Percentiles rank a stretch among this genome's conserved stretches.
Evolutionary conservation across 2,888 invertebrate genomes (phyloP).

Genomic region (Harpagoxenus sublaevis): DNA sequence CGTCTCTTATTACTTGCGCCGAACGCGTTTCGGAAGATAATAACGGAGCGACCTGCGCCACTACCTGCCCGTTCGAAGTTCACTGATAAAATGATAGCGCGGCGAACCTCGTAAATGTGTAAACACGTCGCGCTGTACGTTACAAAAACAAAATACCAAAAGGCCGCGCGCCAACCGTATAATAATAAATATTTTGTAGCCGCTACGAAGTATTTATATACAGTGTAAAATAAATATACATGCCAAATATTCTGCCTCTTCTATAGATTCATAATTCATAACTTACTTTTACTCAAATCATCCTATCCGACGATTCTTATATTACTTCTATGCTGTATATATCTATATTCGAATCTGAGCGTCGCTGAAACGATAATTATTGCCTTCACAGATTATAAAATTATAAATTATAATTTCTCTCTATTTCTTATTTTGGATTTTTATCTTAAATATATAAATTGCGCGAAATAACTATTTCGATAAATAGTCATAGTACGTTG

Average conservation of each 20-base stretch:
- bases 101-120: neutral
- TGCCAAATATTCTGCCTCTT: neutral
- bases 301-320: neutral
- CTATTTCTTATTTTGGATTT: neutral
- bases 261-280: neutral
- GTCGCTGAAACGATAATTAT: neutral
- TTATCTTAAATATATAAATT: neutral
- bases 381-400: neutral
- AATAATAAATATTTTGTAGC: slow-evolving; percentile 6
- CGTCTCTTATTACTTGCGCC: neutral
- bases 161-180: neutral
- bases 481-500: neutral
- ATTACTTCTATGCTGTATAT: neutral
- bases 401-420: neutral
- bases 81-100: neutral
- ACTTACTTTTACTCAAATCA: neutral
- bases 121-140: neutral
- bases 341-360: neutral
- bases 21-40: neutral
- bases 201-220: neutral
- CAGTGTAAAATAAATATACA: neutral
- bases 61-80: neutral
- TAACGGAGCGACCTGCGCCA: neutral
- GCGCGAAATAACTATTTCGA: neutral
- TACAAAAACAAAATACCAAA: slow-evolving; percentile 1